Conservation (phyloP, 2,797 vertebrate species). For the Oceanodroma leucorhoa region DNA sequence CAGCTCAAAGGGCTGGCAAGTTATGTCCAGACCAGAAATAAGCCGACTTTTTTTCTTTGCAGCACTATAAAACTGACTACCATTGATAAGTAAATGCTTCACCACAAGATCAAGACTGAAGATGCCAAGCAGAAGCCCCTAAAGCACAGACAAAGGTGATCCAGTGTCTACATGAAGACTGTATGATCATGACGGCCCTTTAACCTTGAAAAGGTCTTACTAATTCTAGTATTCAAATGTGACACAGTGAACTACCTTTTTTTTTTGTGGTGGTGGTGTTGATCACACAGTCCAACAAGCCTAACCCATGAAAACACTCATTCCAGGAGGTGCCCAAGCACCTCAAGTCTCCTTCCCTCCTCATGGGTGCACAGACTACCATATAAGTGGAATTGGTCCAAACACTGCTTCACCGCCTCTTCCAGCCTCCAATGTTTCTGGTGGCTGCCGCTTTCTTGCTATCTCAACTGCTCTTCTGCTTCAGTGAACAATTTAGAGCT, state of each 20-base stretch:
- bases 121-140: not conserved
- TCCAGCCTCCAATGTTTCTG: not conserved
- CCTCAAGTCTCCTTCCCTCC: not conserved
- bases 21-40: not conserved
- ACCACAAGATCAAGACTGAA: not conserved
- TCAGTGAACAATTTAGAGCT: not conserved
- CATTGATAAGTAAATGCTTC: rapidly evolving
- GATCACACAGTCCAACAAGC: not conserved
- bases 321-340: not conserved
- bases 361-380: not conserved
- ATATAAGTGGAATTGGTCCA: not conserved
- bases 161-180: not conserved
- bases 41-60: not conserved
- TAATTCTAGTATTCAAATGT: not conserved
- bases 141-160: not conserved
- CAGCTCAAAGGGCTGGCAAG: not conserved
- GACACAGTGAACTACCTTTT: not conserved
- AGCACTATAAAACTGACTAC: not conserved
- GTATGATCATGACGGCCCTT: not conserved
- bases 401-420: not conserved
- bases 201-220: not conserved
- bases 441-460: not conserved
- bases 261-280: not conserved
- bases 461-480: not conserved
- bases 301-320: not conserved